phyloP scores from a whole-genome alignment of 2,888 invertebrate species.

The Papilio protenor region DNA sequence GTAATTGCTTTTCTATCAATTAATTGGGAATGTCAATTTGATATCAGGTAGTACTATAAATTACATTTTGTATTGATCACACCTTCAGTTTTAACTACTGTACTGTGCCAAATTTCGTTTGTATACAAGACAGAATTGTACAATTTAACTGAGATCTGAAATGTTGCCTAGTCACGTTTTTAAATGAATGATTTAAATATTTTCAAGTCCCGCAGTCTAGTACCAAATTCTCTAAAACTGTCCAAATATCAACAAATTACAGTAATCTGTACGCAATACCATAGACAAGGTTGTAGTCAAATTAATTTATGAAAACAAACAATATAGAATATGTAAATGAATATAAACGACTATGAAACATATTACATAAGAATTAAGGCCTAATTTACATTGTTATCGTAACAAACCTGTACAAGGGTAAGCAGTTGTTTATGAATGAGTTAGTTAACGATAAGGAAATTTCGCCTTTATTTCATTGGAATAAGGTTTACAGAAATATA shows the following conservation, averaged over 20 bases:
- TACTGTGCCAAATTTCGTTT: too few relatives aligned
- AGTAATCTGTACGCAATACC: neutral
- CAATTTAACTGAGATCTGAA: too few relatives aligned
- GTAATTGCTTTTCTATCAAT: neutral
- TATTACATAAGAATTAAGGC: conserved; percentile 7
- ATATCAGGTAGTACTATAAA: neutral
- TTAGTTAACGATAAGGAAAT: conserved; percentile 50
- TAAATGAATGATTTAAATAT: neutral
- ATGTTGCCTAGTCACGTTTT: too few relatives aligned
- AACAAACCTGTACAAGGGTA: conserved; percentile 52
- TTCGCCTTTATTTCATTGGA: conserved; percentile 48
- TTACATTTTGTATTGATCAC: neutral
- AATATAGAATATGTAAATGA: neutral
- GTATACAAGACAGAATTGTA: too few relatives aligned
- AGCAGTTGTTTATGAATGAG: conserved; percentile 57
- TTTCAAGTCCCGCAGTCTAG: too few relatives aligned
- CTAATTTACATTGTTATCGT: conserved; percentile 33
- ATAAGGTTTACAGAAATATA: conserved; percentile 45
- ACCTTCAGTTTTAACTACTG: too few relatives aligned
- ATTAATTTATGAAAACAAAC: neutral
- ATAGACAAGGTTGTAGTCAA: neutral
- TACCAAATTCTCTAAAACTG: neutral
- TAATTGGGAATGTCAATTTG: neutral
- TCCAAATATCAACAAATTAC: neutral
- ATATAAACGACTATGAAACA: conserved; percentile 4